Evolutionary conservation across 2,113 vertebrate genomes (phyloP).

Genomic region (Heterocephalus glaber): DNA sequence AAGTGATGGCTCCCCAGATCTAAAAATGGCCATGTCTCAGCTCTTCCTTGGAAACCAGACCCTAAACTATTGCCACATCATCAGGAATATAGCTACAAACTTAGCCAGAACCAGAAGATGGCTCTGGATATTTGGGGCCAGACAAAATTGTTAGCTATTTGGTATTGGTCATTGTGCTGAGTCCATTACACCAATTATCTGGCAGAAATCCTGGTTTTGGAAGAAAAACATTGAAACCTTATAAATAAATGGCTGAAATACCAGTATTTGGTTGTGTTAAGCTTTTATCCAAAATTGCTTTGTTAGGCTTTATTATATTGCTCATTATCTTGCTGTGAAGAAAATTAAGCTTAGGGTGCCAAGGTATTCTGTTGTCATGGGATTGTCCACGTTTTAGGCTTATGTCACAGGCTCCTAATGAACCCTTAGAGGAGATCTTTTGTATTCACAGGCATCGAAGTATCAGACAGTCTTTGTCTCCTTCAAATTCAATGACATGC

Average conservation of each 20-base stretch:
- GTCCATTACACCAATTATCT: constrained; percentile 34
- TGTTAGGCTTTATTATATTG: constrained; percentile 60
- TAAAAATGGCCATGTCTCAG: background rate
- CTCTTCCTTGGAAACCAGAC: background rate
- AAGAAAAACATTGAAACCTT: constrained; percentile 30
- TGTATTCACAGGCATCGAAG: constrained; percentile 23
- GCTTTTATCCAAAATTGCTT: constrained; percentile 51
- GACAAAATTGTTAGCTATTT: background rate
- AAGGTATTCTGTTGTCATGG: constrained; percentile 25
- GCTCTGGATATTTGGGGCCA: background rate
- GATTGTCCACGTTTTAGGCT: constrained; percentile 49
- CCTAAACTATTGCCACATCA: background rate
- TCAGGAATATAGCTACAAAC: background rate
- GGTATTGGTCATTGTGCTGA: background rate
- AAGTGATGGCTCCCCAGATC: background rate
- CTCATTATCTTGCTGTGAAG: constrained; percentile 64
- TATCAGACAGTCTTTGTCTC: constrained; percentile 42
- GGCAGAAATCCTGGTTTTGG: constrained; percentile 23
- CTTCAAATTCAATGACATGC: constrained; percentile 10
- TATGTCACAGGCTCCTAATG: constrained; percentile 40
- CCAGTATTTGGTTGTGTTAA: constrained; percentile 49
- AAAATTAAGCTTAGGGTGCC: constrained; percentile 70
- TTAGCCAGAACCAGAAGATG: background rate
- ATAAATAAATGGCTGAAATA: constrained; percentile 47
- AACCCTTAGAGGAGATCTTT: constrained; percentile 38